Evolutionary conservation across 1,140 invertebrate species (phyloP), one percentile per base, ranked within the genome.

Genomic region (Lepidostoma basale): DNA sequence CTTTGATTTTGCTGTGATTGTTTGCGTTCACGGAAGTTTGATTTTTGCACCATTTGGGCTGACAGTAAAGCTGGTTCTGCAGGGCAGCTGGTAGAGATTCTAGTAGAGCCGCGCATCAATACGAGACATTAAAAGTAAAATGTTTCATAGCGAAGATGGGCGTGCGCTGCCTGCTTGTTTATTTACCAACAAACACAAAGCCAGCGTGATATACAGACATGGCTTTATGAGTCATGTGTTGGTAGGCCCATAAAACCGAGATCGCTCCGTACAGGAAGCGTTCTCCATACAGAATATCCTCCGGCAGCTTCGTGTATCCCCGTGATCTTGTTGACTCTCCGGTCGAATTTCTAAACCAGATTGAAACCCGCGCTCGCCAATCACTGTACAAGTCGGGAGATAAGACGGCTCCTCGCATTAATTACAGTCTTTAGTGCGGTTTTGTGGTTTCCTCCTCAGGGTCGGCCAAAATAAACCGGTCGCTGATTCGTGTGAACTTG

Each of bases 401-500:
- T 30, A 30, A 25, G 26, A 30, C 16, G 33, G 16, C 9, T 30
- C 5, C 16, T 5, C 20, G 6, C n/a, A n/a, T n/a, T n/a, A n/a
- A n/a, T 28, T 28, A 28, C 49, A 3, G n/a, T 16, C 4, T 28
- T 54, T 20, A n/a, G 49, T 20, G 14, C 30, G 49, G 16, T 54
- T 30, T 16, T 30, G 49, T 28, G 26, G n/a, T 54, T n/a, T 1
- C 18, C 4, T 4, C 49, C 12, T 54, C 49, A 54, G 49, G 49
- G 49, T 54, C 49, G 49, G 49, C n/a, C 14, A 20, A 33, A 54
- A 54, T 28, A 54, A 54, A 54, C 49, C 49, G 49, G 49, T 54
- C 49, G 49, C 30, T 54, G 49, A 54, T 54, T 54, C 49, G 49
- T 54, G 49, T 54, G 49, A 54, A 33, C 49, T 54, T 54, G 49